Evolutionary conservation across 2,113 vertebrate species (phyloP), one percentile per base, ranked within the genome.

Genomic region (Canis aureus): DNA sequence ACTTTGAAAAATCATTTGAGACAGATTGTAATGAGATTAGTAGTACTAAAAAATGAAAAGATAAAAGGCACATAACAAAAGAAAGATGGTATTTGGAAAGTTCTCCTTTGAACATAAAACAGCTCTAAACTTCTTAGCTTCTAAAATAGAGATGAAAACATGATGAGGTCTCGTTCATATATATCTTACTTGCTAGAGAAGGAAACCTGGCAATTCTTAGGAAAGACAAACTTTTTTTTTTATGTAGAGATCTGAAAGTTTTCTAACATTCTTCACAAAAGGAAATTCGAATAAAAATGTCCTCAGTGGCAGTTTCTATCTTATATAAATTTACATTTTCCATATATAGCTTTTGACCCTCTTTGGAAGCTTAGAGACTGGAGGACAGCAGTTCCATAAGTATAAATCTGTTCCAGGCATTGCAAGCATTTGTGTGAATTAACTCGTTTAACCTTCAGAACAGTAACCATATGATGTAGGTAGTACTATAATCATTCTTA

Each of bases 71-170:
- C 9, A 3, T 71, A 84, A 64, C 20, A 11, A 51, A 81, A 76
- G 2, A 93, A 79, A 62, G 66, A 59, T 69, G 19, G 23, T 8
- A 91, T 80, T 53, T 23, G 43, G 53, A 88, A 94, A 87, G 32
- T 25, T 88, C 43, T 74, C 64, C 51, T 87, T 20, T 87, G 53
- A 91, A 69, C 27, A 49, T 71, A 76, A 76, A 76, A 43, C 5
- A 60, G 16, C 32, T 87, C 38, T 87, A 29, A 53, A 51, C 20
- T n/a, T 73, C 51, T 67, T 43, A 43, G 64, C 80, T 93, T 93
- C 51, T 93, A 86, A 85, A 84, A 35, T 74, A 95, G n/a, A 89
- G 62, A 73, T 60, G n/a, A 20, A 82, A 91, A 82, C 69, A 74
- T 43, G 1, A 69, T 49, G 67, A 71, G 59, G 8, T 87, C 74